Evolutionary conservation across 2,797 vertebrate genomes (phyloP), one percentile per base, ranked within the genome.

Genomic region (Ceyx erithaca): DNA sequence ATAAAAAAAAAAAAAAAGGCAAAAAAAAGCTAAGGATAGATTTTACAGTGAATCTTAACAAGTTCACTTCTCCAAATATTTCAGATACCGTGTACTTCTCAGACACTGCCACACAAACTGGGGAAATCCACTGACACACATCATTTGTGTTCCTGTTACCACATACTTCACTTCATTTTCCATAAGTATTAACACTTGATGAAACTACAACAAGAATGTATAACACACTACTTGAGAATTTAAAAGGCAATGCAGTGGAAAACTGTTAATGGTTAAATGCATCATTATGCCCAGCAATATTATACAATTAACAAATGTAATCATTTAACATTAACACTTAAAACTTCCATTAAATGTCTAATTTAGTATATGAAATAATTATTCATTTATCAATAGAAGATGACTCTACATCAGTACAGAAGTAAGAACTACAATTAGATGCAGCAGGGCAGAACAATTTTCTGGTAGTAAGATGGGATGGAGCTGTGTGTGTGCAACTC

Each of bases 301-400:
- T 40, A 89, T 52, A 91, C 61, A 93, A 94, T 96, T 93, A 97
- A 87, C 81, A 95, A 91, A 96, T 95, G 78, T 83, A 92, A 92
- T 96, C 88, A 92, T 92, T 96, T 85, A 93, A 88, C 71, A 72
- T 43, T 40, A 93, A 86, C 71, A 82, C 86, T 90, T 85, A 79
- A 95, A 81, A 90, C 80, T 96, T 97, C 70, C 87, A 95, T 89
- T 93, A 92, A 96, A 95, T 71, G 49, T 96, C 64, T 79, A 80
- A 86, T 92, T 92, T 95, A 48, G 19, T 70, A 77, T 77, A 64
- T 37, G 82, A 90, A 93, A 80, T 91, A 95, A 90, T 94, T 95
- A 88, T 91, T 96, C 89, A 95, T 87, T 96, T 96, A 94, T 95
- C 95, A 96, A 79, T 78, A 89, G 62, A 19, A 89, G 59, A 95